Percentiles rank a stretch among this genome's conserved stretches.
Conservation (phyloP, 2,797 vertebrate species). For the Lateolabrax maculatus region DNA sequence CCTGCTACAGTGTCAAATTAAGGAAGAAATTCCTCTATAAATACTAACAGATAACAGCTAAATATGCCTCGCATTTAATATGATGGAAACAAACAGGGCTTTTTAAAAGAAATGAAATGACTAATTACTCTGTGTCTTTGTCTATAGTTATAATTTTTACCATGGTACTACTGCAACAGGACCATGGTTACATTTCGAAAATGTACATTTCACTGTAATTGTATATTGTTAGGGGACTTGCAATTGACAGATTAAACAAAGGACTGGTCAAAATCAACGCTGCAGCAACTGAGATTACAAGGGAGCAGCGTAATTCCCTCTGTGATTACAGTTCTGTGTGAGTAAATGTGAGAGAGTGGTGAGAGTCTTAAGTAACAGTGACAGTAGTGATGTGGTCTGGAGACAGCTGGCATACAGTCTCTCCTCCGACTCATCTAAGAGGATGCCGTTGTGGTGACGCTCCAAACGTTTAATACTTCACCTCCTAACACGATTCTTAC, state of each 20-base stretch:
- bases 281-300: slow-evolving; percentile 44
- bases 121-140: neutral
- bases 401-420: slow-evolving; percentile 22
- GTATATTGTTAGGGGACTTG: neutral
- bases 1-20: neutral
- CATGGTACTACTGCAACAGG: neutral
- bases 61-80: neutral
- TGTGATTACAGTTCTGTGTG: slow-evolving; percentile 36
- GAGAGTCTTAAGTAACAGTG: slow-evolving; percentile 35
- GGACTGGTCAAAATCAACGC: neutral
- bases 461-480: neutral
- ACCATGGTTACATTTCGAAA: neutral
- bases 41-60: neutral
- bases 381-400: slow-evolving; percentile 43
- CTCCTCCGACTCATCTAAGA: slow-evolving; percentile 24
- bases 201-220: neutral
- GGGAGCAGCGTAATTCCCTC: slow-evolving; percentile 39
- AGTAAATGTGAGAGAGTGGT: slow-evolving; percentile 36
- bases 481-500: neutral
- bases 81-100: neutral
- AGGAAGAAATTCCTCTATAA: no score
- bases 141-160: neutral
- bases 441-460: slow-evolving; percentile 3
- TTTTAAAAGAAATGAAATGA: neutral
- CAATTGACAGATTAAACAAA: neutral